Base-by-base conservation (phyloP, 1,140 invertebrate species). In the Drosophila orosa region DNA sequence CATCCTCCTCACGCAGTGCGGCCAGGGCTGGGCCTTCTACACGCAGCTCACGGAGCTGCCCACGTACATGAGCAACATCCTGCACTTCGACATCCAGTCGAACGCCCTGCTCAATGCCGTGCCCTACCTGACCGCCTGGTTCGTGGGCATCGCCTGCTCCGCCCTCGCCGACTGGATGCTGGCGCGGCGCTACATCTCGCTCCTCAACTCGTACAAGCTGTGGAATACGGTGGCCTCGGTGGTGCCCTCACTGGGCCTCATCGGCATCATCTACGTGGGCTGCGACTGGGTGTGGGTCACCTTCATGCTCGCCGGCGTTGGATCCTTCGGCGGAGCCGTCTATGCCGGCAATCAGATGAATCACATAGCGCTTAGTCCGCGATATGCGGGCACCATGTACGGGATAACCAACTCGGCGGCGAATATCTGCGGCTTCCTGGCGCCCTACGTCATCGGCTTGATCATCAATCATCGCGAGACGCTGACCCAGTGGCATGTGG, bases 21-120 rank as follows among this genome's bases (percentile, higher is more conserved):
- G 97, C 44, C 96, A 98, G 84, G 95, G 97, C 47, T 99, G 98
- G 97, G 96, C 96, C 5, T 98, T 98, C 93, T 99, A 99, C 92
- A 99, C 97, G 17, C 95, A 99, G 83, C 93, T 99, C 6, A 98
- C 97, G 0, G 97, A 98, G 90, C 92, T 99, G 50, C 98, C 98
- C 2, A 97, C 97, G 0, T 99, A 98, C 84, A 97, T 99, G 96
- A 95, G 96, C 74, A 95, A 97, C 92, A 97, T 98, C 65, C 93
- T 99, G 42, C 96, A 98, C 90, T 98, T 97, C 79, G 94, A 98
- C 80, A 96, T 99, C 52, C 94, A 97, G 91, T 93, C 95, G 95
- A 96, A 97, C 86, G 96, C 97, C 0, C 80, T 96, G 45, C 89
- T 97, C 33, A 96, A 96, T 3, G 95, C 97, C 0, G 84, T 98